phyloP scores from a whole-genome alignment of 1,140 invertebrate species.

The Lutraria rhynchaena region DNA sequence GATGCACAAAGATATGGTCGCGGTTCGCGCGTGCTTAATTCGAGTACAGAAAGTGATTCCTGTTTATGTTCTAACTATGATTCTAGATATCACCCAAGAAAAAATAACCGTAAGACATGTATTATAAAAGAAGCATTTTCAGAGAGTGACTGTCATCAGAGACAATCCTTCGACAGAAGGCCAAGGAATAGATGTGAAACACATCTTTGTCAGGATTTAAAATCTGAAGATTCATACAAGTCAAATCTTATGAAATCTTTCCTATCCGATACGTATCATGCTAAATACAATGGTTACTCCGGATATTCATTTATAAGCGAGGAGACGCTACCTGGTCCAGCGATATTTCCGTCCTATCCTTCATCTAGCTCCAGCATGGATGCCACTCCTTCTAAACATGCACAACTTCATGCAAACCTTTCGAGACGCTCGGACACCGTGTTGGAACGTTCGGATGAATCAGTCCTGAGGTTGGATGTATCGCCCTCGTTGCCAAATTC shows the following conservation, averaged over 20 bases:
- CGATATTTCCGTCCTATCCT: too few relatives aligned
- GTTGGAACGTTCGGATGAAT: too few relatives aligned
- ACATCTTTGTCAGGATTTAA: too few relatives aligned
- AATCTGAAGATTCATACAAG: slow-evolving; percentile 17
- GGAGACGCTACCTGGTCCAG: neutral
- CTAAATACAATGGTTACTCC: neutral
- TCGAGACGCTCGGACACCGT: too few relatives aligned
- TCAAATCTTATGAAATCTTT: slow-evolving; percentile 35
- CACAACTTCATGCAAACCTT: too few relatives aligned
- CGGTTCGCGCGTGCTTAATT: neutral
- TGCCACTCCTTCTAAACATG: too few relatives aligned
- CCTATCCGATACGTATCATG: slow-evolving; percentile 30
- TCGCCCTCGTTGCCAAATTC: too few relatives aligned
- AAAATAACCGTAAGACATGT: neutral
- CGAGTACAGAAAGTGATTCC: slow-evolving; percentile 44
- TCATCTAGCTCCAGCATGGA: too few relatives aligned
- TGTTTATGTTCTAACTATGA: slow-evolving; percentile 11
- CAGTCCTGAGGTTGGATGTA: too few relatives aligned
- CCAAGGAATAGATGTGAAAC: too few relatives aligned
- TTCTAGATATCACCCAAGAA: neutral
- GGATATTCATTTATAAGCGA: neutral
- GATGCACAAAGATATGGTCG: too few relatives aligned
- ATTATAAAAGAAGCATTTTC: slow-evolving; percentile 19
- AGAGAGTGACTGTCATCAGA: neutral
- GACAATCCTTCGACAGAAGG: neutral